phyloP scores from a whole-genome alignment of 2,113 vertebrate species.

The Aleadryas rufinucha region DNA sequence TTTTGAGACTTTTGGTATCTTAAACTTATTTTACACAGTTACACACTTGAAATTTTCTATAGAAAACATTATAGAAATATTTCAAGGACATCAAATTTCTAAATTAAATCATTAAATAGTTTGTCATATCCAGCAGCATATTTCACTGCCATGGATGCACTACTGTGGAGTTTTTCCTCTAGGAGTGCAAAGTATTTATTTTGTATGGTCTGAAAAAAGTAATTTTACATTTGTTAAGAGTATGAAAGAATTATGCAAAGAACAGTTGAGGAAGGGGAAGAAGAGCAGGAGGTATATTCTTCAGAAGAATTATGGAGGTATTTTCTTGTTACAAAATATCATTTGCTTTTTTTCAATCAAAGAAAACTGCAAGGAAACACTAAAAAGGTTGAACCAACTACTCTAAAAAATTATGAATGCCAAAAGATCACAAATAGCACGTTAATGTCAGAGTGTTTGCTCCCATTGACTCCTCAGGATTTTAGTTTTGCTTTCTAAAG shows the following conservation, averaged over 20 bases:
- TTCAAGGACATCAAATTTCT: neutral
- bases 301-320: neutral
- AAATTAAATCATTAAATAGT: neutral
- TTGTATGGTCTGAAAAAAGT: neutral
- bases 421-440: neutral
- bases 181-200: neutral
- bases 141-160: neutral
- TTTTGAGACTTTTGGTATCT: neutral
- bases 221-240: neutral
- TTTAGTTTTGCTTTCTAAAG: neutral
- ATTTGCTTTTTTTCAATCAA: conserved; percentile 11
- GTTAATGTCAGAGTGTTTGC: neutral
- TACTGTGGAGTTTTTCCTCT: neutral
- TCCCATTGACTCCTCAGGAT: neutral
- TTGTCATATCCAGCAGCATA: neutral
- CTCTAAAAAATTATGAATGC: neutral
- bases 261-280: neutral
- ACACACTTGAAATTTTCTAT: neutral
- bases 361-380: neutral
- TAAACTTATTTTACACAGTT: neutral
- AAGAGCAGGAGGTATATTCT: neutral
- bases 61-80: neutral
- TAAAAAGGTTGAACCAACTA: neutral
- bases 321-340: neutral
- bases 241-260: neutral